Base-by-base conservation (phyloP, 92 coral and sea anemone genomes). In the Isaurus tuberculatus region DNA sequence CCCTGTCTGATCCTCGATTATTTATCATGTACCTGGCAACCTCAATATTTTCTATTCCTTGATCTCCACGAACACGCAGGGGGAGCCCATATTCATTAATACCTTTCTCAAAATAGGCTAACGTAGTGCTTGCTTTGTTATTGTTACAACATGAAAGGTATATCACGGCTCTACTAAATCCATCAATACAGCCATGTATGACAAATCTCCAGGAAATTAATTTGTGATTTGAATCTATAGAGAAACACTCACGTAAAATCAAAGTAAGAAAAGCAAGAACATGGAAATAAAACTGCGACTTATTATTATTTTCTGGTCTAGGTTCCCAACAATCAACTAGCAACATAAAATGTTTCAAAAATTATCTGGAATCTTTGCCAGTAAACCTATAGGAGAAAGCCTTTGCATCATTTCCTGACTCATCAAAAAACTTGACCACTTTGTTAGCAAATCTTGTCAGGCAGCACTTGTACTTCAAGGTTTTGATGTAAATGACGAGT, bases 251-350 rank as follows among this genome's bases (percentile, higher is more conserved):
- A 15, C 72, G 71, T 16, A 79, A 31, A 19, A 31, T 58, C 17
- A 79, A 58, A 15, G 83, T 27, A 31, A 58, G 71, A 58, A 14
- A 79, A 55, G 83, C 83, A 60, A 79, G 83, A 17, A 79, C 83
- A 79, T 79, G 72, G 33, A 79, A 79, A 8, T 55, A 44, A 19
- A 79, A 79, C 20, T 79, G 58, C 28, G 83, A 33, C 46, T 77
- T 51, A 2, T 19, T 51, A 14, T 51, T 48, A 14, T 51, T 20
- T 51, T 51, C 58, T 51, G 1, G 0, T 14, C 16, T 20, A 49
- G 58, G 22, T 51, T 51, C 58, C 58, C 14, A 19, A 51, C 2
- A 19, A 16, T 51, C 58, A 51, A 14, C 16, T 16, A 51, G 16
- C 14, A 14, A 51, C 58, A 51, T 51, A 16, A 51, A 14, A 20